Evolutionary conservation across 2,888 invertebrate species (phyloP), one percentile per base, ranked within the genome.

Genomic region (Amphipyra berbera): DNA sequence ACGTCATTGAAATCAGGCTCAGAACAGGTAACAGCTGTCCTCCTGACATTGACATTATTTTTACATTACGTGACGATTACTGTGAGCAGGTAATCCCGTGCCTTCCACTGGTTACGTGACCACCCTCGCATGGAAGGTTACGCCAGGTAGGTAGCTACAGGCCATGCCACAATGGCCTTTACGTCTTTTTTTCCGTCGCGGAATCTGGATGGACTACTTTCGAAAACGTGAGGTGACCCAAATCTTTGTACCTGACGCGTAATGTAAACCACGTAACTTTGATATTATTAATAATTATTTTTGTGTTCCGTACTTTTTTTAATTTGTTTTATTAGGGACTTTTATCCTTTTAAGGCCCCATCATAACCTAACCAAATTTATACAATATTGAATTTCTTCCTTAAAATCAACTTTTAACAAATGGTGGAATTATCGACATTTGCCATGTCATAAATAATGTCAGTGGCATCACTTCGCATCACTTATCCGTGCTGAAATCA

Each of bases 171-270:
- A 82, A 75, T 84, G 90, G 82, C 91, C 90, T 91, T 90, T 88
- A 84, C 21, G 54, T 63, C 65, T 74, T 88, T 86, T 87, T 83
- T 88, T 81, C 77, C 73, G 82, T 75, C 76, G 62, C 79, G 88
- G 87, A 88, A 91, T 89, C 92, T 92, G 85, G 90, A 90, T 90
- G 89, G 85, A 91, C 90, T 88, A 91, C 93, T 93, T 92, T 93
- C 93, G 83, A 92, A 93, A 89, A 83, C 82, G 73, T 79, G 81
- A 70, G 75, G 77, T 87, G 90, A 90, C 90, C 91, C 79, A 90
- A 90, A 88, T 90, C 79, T 76, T 61, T 72, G 69, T 54, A 37
- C 33, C 68, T 61, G 73, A 63, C 74, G 71, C 50, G 70, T 58
- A 74, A 80, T 77, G 75, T 83, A 77, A 82, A 76, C 80, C 81